Base-by-base conservation (phyloP, 2,113 vertebrate genomes). In the Ciconia boyciana region DNA sequence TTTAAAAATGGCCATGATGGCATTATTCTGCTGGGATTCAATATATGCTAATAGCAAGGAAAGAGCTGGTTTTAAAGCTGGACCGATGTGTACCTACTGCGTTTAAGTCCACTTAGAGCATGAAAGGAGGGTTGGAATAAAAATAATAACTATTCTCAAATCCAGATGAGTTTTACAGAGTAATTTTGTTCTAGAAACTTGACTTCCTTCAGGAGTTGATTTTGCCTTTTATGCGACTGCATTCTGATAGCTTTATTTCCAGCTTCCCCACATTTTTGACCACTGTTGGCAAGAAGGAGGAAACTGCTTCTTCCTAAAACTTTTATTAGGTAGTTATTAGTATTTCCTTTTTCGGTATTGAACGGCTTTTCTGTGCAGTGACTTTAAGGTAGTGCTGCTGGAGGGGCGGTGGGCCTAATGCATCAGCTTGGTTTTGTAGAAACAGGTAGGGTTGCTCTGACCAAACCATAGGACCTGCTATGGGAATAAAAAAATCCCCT, bases 161-260 rank as follows among this genome's bases (percentile, higher is more conserved):
- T 78, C 48, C 91, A 95, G 55, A 86, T 88, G 68, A 93, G 21
- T 83, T 97, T 96, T 94, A 87, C 81, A 90, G 66, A 74, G 77
- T 80, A 54, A 80, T 95, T 97, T 96, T 89, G 55, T 93, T 93
- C 75, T 61, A 92, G 93, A 88, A 90, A 70, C 58, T 66, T 70
- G 28, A 83, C 78, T 95, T 96, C 82, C 84, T 91, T 91, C 60
- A 66, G 49, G 71, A 43, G 46, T 32, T 90, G 84, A 74, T 87
- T 95, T 95, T 96, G 77, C 89, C 89, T 93, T 94, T 94, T 91
- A 93, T 87, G 57, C 0, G 1, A 65, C 81, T 96, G 66, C 58
- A 49, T 95, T 94, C 87, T 94, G 81, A 55, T 93, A 74, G 77
- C 83, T 94, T 91, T 84, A 70, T 96, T 97, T 96, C 89, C 91